Conservation (phyloP, 2,113 vertebrate genomes). For the Oenanthe oenanthe region DNA sequence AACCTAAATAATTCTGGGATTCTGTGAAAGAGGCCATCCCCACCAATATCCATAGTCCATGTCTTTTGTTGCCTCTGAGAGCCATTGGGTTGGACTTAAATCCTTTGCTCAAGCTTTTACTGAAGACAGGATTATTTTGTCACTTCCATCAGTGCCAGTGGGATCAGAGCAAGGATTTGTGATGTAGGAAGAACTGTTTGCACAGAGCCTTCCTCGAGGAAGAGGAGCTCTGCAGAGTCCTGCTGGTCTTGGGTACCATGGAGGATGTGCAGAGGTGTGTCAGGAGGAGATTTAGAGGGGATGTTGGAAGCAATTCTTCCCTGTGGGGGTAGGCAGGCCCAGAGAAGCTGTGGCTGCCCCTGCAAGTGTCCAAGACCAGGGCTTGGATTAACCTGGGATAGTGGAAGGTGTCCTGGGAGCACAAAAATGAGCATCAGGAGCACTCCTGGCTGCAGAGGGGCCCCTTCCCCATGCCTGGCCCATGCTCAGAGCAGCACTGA, state of each 20-base stretch:
- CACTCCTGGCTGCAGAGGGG: not conserved
- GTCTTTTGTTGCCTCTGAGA: not conserved
- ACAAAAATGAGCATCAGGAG: not conserved
- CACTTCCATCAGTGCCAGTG: not conserved
- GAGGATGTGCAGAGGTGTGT: not conserved
- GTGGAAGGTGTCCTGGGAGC: not conserved
- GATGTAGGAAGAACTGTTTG: not conserved
- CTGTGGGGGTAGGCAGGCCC: not conserved
- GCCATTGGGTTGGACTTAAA: not conserved
- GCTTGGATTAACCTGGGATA: fast-evolving
- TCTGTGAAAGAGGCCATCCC: not conserved
- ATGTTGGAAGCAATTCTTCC: not conserved
- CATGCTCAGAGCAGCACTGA: not conserved
- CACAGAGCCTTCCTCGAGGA: not conserved
- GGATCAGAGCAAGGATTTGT: not conserved
- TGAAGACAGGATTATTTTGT: not conserved
- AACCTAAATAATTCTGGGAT: not conserved
- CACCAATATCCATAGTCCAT: fast-evolving
- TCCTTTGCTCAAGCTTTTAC: not conserved
- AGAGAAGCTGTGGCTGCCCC: not conserved
- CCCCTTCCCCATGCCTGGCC: not conserved
- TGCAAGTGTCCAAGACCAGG: not conserved
- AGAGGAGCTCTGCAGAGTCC: not conserved
- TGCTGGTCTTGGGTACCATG: not conserved
- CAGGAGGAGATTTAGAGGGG: not conserved